Conservation (phyloP, 1,140 invertebrate genomes). For the Sitodiplosis mosellana region DNA sequence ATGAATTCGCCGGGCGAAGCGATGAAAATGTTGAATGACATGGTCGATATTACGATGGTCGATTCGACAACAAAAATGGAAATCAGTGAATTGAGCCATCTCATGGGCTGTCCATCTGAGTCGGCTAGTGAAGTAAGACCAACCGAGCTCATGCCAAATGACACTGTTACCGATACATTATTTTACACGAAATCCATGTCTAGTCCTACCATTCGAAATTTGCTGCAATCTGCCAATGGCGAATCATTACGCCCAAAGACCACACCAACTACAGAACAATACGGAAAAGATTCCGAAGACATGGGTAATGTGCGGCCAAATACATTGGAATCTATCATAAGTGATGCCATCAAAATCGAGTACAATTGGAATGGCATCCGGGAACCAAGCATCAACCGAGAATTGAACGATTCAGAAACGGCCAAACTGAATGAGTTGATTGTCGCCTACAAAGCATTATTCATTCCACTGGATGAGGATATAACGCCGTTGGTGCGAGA, state of each 20-base stretch:
- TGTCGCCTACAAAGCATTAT: constrained; percentile 61
- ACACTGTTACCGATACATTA: too few relatives aligned
- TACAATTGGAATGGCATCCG: constrained; percentile 27
- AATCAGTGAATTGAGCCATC: neutral
- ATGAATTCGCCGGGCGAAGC: constrained; percentile 24
- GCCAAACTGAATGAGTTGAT: constrained; percentile 68
- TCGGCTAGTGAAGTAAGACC: too few relatives aligned
- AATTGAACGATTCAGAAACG: constrained; percentile 63
- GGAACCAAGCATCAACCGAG: constrained; percentile 33
- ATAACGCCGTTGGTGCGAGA: constrained; percentile 14
- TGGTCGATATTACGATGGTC: constrained; percentile 10
- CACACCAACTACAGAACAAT: too few relatives aligned
- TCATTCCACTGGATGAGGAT: constrained; percentile 65
- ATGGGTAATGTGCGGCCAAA: too few relatives aligned
- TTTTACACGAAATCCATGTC: too few relatives aligned
- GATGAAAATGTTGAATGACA: constrained; percentile 19
- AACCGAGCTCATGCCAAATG: too few relatives aligned
- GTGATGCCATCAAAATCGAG: constrained; percentile 66
- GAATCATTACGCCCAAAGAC: too few relatives aligned
- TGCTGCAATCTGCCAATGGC: too few relatives aligned
- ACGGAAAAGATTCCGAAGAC: too few relatives aligned
- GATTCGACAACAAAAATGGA: constrained; percentile 1
- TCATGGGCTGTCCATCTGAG: too few relatives aligned
- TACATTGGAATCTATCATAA: constrained; percentile 24
- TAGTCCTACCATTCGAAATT: too few relatives aligned